A percentile compares a stretch with the other conserved stretches of the same genome.
These are phyloP conservation scores for Scyliorhinus canicula DNA, from an alignment of 2,797 vertebrate species.

Conservation along the genomic window DNA sequence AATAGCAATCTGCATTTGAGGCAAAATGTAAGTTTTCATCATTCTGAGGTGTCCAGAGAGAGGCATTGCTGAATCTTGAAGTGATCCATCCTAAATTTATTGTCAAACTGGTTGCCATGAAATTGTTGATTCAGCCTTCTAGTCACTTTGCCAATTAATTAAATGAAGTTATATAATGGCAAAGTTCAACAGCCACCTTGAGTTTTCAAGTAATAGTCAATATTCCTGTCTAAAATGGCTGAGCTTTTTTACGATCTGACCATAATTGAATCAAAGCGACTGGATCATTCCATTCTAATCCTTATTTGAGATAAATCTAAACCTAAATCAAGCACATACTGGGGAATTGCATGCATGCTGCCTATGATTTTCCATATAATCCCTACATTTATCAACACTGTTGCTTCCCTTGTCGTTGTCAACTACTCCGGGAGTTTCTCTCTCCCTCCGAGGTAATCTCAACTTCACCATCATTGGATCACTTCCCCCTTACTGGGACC, in stretches of 20 bases:
- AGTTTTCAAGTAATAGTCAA: not conserved
- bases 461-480: too few species aligned
- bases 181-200: not conserved
- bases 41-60: too few species aligned
- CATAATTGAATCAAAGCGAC: not conserved
- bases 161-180: not conserved
- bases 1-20: not conserved
- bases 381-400: not conserved
- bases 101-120: not conserved
- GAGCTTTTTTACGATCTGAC: not conserved
- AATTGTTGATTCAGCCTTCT: not conserved
- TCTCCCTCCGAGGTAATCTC: too few species aligned
- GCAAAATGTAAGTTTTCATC: not conserved
- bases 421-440: not conserved
- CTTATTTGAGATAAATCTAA: not conserved
- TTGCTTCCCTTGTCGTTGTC: not conserved
- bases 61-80: too few species aligned
- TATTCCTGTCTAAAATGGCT: not conserved
- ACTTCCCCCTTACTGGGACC: too few species aligned
- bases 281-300: not conserved
- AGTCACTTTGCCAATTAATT: constrained; percentile 5
- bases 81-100: not conserved
- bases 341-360: not conserved
- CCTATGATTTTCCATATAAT: not conserved
- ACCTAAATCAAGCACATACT: not conserved